Base-by-base conservation (phyloP, 1,140 invertebrate genomes). In the Zeugodacus cucurbitae region DNA sequence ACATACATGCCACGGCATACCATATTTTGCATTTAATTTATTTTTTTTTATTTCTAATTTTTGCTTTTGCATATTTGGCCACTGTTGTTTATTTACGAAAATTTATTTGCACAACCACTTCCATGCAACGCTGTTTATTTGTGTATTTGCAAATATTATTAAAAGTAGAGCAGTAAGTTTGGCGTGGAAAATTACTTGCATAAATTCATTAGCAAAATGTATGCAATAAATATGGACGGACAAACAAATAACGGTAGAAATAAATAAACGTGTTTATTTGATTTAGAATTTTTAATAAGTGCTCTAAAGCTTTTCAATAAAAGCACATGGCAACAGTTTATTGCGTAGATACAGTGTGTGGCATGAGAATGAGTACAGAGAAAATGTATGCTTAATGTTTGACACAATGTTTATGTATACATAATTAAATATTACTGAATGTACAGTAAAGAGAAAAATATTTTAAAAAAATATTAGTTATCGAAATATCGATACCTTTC, bases 71-170 rank as follows among this genome's bases (percentile, higher is more conserved):
- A 29, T 62, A 26, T 54, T 54, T 54, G 10, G 14, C 22, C 74
- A 29, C 0, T 26, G 74, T 54, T 82, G 74, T 41, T 44, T 82
- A 48, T 82, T 82, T 82, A 29, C 41, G 14, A 62, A 70, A 82
- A 48, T 48, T 82, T 82, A 82, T 82, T 82, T 82, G 37, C 74
- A n/a, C 74, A 48, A 82, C 37, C 74, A 82, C 74, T 44, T 82
- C 20, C n/a, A n/a, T 26, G 74, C 44, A 26, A 48, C 14, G 6
- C n/a, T 82, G 34, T 32, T 82, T 82, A 44, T 82, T 82, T 74
- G 67, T 41, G 64, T 67, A 67, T 67, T 74, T 74, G 67, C 34
- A 34, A 74, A 74, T 37, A 37, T 74, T 67, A 34, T 64, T 64
- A 29, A 74, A 37, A 74, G 34, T 37, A 74, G 14, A 32, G 67